Evolutionary conservation across 2,888 invertebrate species (phyloP).

Genomic region (Tricholauxania praeusta): DNA sequence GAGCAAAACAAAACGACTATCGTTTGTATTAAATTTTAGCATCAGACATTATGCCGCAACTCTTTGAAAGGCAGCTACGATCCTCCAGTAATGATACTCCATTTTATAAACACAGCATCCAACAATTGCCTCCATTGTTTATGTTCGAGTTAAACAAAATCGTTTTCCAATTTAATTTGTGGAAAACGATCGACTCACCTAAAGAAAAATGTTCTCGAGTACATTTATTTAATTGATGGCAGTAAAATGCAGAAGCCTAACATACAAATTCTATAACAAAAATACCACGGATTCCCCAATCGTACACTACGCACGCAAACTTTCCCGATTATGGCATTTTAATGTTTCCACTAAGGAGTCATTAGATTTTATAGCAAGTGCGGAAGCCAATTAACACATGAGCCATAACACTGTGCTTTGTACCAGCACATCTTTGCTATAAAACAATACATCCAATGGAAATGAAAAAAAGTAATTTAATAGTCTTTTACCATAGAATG

Average conservation of each 20-base stretch:
- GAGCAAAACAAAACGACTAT: constrained; percentile 7
- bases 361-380: constrained; percentile 54
- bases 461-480: no score
- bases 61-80: constrained; percentile 25
- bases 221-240: constrained; percentile 4
- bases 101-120: constrained; percentile 29
- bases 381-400: constrained; percentile 52
- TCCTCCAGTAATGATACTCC: constrained; percentile 17
- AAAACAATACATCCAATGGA: no score
- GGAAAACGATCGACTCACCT: neutral
- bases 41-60: constrained; percentile 45
- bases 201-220: neutral
- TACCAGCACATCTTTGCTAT: no score
- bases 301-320: neutral
- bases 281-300: constrained; percentile 22
- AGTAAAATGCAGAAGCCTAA: neutral
- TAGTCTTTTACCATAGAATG: no score
- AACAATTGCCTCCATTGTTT: constrained; percentile 2
- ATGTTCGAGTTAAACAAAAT: neutral
- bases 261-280: constrained; percentile 15
- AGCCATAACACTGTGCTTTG: no score
- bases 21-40: constrained; percentile 40
- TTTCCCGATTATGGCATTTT: constrained; percentile 51
- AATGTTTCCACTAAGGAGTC: constrained; percentile 57
- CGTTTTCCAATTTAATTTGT: constrained; percentile 18